phyloP scores from a whole-genome alignment of 2,888 invertebrate genomes.

The Synergus itoensis region DNA sequence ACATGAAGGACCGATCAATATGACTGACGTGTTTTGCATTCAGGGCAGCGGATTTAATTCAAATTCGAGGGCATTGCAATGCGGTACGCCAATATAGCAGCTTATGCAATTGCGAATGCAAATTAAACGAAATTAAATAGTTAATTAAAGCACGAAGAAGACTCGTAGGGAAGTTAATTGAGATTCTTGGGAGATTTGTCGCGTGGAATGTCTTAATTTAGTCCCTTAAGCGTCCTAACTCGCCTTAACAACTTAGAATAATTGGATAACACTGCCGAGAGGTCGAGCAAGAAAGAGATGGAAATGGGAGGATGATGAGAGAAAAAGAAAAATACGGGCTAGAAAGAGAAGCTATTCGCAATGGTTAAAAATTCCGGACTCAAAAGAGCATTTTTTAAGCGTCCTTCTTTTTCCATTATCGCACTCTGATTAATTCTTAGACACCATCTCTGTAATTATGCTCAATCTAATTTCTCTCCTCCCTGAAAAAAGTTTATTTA shows the following conservation, averaged over 20 bases:
- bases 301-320: slow-evolving; percentile 35
- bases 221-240: slow-evolving; percentile 77
- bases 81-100: slow-evolving; percentile 32
- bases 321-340: slow-evolving; percentile 33
- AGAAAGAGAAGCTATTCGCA: slow-evolving; percentile 48
- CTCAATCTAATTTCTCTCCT: neutral
- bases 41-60: slow-evolving; percentile 32
- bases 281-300: slow-evolving; percentile 48
- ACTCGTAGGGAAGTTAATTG: slow-evolving; percentile 74
- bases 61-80: slow-evolving; percentile 43
- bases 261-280: slow-evolving; percentile 75
- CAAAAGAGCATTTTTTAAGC: slow-evolving; percentile 40
- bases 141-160: slow-evolving; percentile 74
- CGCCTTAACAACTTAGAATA: slow-evolving; percentile 78
- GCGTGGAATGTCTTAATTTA: slow-evolving; percentile 78
- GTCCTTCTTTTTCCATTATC: slow-evolving; percentile 33
- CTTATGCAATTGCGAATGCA: slow-evolving; percentile 69
- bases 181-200: slow-evolving; percentile 78
- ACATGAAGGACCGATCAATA: neutral
- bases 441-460: slow-evolving; percentile 21
- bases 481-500: neutral
- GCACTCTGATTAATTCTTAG: slow-evolving; percentile 27
- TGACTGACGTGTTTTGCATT: neutral
- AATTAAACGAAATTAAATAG: slow-evolving; percentile 78
- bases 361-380: slow-evolving; percentile 52